Evolutionary conservation across 1,140 invertebrate genomes (phyloP), one percentile per base, ranked within the genome.

Genomic region (Leptopilina boulardi): DNA sequence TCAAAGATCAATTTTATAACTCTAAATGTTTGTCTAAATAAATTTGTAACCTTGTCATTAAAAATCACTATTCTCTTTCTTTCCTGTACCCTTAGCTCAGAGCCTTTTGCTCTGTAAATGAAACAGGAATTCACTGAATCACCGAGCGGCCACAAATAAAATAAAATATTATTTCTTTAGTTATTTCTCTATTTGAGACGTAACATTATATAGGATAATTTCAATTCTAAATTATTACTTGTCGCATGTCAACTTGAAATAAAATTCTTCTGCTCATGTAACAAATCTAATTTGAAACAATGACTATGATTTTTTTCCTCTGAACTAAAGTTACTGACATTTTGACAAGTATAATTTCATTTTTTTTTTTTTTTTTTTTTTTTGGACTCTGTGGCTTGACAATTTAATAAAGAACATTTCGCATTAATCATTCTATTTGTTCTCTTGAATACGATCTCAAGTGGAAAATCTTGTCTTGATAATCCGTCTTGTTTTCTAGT

Each of bases 401-500:
- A 66, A 23, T 66, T 66, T n/a, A 30, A 66, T 30, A 30, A 66
- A 30, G 5, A 6, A 15, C 23, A 26, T 26, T 34, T 66, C 26
- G 23, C 59, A 66, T 66, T n/a, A 66, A 66, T 66, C 59, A 34
- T 30, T 15, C n/a, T n/a, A n/a, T 66, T n/a, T 30, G 26, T 66
- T n/a, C 23, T 23, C 26, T 66, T 13, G 6, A 66, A 23, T 30
- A 13, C 6, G 2, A 66, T 66, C 21, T 30, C 10, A 11, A 66
- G 23, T 30, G 23, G 23, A 66, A 66, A 66, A 66, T 66, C 56
- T 30, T 26, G 2, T 66, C 21, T 26, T 66, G 56, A 23, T 66
- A 66, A 66, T 30, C 56, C 23, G 3, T 56, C 6, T 56, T 66
- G 23, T 66, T 66, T 66, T 66, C 56, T 15, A 66, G 23, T 66